These are phyloP conservation scores for Zosterops hypoxanthus DNA, from an alignment of 2,113 vertebrate species.

Conservation along the genomic window DNA sequence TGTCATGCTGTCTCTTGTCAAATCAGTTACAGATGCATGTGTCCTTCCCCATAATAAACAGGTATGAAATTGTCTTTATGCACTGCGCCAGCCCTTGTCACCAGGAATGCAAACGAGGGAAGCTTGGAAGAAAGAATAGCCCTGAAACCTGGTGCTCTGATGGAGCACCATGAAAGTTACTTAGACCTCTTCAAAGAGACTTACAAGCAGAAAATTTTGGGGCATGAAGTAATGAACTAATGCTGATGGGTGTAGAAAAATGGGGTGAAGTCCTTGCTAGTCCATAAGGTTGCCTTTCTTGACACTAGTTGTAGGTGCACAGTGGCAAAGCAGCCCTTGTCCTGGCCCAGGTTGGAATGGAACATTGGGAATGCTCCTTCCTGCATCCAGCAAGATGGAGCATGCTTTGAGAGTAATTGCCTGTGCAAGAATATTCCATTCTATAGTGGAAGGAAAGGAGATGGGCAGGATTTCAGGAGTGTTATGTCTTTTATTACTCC, in stretches of 20 bases:
- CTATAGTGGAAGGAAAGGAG: neutral
- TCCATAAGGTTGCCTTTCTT: neutral
- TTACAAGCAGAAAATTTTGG: neutral
- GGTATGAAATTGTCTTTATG: conserved; percentile 57
- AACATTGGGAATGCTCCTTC: neutral
- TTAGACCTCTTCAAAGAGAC: neutral
- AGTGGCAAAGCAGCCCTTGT: neutral
- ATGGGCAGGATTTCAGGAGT: neutral
- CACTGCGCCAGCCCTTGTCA: conserved; percentile 17
- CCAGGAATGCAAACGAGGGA: neutral
- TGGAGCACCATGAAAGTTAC: neutral
- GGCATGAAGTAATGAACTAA: neutral
- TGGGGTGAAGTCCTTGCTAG: neutral
- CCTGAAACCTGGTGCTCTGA: neutral
- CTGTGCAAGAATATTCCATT: neutral
- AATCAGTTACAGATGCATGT: conserved; percentile 29
- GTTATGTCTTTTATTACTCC: neutral
- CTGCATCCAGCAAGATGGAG: neutral
- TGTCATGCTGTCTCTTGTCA: conserved; percentile 53
- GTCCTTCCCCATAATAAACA: conserved; percentile 49
- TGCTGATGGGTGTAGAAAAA: neutral
- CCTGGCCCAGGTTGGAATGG: neutral
- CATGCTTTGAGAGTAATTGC: neutral
- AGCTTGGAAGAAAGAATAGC: neutral
- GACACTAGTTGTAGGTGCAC: neutral